Evolutionary conservation across 2,888 invertebrate species (phyloP), one percentile per base, ranked within the genome.

Genomic region (Copidosoma aretas): DNA sequence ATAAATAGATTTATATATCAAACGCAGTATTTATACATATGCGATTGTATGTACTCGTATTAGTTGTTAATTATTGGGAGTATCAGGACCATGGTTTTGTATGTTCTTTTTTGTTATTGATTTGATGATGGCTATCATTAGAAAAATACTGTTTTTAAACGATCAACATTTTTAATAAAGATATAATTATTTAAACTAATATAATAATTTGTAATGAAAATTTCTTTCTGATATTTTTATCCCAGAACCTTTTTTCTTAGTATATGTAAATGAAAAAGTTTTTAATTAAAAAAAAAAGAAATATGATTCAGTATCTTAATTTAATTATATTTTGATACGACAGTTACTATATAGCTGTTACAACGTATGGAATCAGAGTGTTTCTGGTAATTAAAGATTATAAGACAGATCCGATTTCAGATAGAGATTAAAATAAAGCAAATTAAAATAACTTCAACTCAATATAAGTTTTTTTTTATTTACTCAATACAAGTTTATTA

Each of bases 1-100:
- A 73, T 73, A 74, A 72, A 73, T 72, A 75, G 67, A 70, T 73
- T 72, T 73, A 68, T 71, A 60, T 71, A 67, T 64, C 63, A 41
- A n/a, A 61, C 22, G 39, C 43, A 56, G 25, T 63, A 65, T 68
- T 64, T 69, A 71, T 69, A 71, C 60, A 52, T 69, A 72, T 43
- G 12, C n/a, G 15, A 49, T 52, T 41, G 66, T 71, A 62, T 71
- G 58, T 72, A 64, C 56, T 61, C 46, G 21, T 58, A 59, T 61
- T 60, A 51, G 64, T 54, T 39, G 58, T 61, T 69, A 65, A 41
- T 17, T 8, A 19, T 32, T 32, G 32, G 32, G 8, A 32, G 32
- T 32, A 59, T 56, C 60, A 53, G 57, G 43, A 58, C 49, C 17
- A 52, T 59, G 25, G 57, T 25, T 67, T 64, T 66, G 56, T 60